Percentiles rank a stretch among this genome's conserved stretches.
Evolutionary conservation across 2,888 invertebrate species (phyloP).

Genomic region (Ephialtes manifestator): DNA sequence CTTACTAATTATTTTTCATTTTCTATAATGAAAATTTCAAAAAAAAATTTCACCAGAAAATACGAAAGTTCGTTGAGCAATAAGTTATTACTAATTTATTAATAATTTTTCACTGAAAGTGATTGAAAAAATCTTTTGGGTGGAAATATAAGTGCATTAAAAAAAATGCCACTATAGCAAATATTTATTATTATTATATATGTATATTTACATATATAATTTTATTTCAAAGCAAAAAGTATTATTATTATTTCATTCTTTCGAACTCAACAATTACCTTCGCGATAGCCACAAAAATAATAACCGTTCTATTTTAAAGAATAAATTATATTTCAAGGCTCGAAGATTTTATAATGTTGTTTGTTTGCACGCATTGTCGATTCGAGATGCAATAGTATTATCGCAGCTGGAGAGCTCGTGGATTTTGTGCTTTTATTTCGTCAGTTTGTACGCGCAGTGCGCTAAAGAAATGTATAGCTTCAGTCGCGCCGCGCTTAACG

Average conservation of each 20-base stretch:
- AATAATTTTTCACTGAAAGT: too few species aligned
- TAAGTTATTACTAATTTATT: too few species aligned
- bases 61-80: too few species aligned
- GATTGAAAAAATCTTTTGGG: too few species aligned
- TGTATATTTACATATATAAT: too few species aligned
- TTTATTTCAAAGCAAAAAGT: too few species aligned
- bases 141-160: too few species aligned
- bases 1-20: too few species aligned
- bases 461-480: constrained; percentile 22
- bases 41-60: too few species aligned
- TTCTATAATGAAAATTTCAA: too few species aligned
- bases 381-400: constrained; percentile 16
- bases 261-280: neutral
- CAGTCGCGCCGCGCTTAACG: constrained; percentile 52
- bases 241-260: neutral
- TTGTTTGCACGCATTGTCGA: constrained; percentile 10
- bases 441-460: neutral
- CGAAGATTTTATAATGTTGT: neutral
- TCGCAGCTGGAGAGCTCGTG: constrained; percentile 30
- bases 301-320: neutral
- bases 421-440: constrained; percentile 21
- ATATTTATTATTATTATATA: too few species aligned
- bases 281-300: neutral
- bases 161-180: too few species aligned
- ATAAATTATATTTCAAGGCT: constrained; percentile 3